phyloP scores from a whole-genome alignment of 2,888 invertebrate species.

The Drosophila paramelanica region DNA sequence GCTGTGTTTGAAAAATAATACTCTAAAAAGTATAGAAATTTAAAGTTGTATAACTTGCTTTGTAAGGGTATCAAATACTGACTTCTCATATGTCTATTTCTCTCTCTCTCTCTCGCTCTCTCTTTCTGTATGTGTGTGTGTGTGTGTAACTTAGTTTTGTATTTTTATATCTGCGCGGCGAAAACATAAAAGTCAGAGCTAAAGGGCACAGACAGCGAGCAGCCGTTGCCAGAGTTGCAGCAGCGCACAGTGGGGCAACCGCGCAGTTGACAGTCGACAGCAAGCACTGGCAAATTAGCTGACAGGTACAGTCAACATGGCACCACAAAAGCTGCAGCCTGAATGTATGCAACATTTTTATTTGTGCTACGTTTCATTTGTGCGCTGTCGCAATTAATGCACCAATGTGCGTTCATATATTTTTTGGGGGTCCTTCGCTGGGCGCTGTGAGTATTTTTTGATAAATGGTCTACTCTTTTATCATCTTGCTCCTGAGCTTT shows the following conservation, averaged over 20 bases:
- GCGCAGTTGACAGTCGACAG: constrained; percentile 49
- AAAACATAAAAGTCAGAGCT: constrained; percentile 77
- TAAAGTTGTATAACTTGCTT: constrained; percentile 20
- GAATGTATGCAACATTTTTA: constrained; percentile 11
- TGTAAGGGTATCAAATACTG: constrained; percentile 50
- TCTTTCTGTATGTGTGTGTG: constrained; percentile 21
- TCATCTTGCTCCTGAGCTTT: constrained; percentile 79
- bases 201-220: constrained; percentile 75
- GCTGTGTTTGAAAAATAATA: too few relatives aligned
- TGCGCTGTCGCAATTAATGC: constrained; percentile 9
- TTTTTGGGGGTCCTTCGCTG: constrained; percentile 60
- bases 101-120: not conserved
- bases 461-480: constrained; percentile 79
- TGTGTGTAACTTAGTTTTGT: constrained; percentile 48
- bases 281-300: constrained; percentile 36
- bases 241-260: constrained; percentile 61
- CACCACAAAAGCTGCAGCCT: constrained; percentile 15
- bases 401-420: constrained; percentile 71
- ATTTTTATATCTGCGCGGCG: constrained; percentile 67
- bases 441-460: constrained; percentile 67
- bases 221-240: constrained; percentile 57
- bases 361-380: constrained; percentile 1
- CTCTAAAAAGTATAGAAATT: constrained; percentile 5
- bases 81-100: constrained; percentile 24
- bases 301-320: constrained; percentile 51